phyloP scores from a whole-genome alignment of 2,113 vertebrate genomes.

The Pontoporia blainvillei region DNA sequence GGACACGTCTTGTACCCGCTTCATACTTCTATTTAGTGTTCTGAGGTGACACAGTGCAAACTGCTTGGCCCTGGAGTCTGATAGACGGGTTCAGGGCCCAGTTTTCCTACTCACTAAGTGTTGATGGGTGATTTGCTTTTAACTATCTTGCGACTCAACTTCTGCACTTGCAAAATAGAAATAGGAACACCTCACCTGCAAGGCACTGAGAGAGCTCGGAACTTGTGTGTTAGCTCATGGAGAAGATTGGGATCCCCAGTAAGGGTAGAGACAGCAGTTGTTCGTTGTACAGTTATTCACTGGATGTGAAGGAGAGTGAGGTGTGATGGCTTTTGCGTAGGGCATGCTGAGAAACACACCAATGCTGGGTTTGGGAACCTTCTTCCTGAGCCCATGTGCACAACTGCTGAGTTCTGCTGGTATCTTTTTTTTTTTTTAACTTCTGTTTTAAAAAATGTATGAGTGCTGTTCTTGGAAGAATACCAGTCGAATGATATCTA shows the following conservation, averaged over 20 bases:
- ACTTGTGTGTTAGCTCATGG: not conserved
- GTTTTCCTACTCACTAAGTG: not conserved
- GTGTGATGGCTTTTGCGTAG: not conserved
- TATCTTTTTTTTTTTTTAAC: not conserved
- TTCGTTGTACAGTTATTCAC: not conserved
- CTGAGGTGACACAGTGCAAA: not conserved
- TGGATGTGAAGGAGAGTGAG: too few species aligned
- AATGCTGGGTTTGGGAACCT: not conserved
- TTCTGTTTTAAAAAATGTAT: not conserved
- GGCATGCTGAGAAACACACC: rapidly evolving
- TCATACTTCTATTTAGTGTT: not conserved
- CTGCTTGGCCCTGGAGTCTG: not conserved
- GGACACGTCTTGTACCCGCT: not conserved
- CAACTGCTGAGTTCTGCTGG: not conserved
- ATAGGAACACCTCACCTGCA: not conserved
- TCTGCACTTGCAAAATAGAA: not conserved
- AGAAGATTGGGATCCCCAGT: not conserved
- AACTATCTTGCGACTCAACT: not conserved
- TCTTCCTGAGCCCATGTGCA: not conserved
- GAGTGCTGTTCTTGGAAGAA: not conserved
- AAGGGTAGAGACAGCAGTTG: not conserved
- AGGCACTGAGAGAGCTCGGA: not conserved
- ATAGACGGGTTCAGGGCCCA: not conserved
- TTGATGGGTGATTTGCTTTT: not conserved
- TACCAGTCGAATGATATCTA: not conserved